Evolutionary conservation across 2,888 invertebrate genomes (phyloP), one percentile per base, ranked within the genome.

Genomic region (Tricholauxania praeusta): DNA sequence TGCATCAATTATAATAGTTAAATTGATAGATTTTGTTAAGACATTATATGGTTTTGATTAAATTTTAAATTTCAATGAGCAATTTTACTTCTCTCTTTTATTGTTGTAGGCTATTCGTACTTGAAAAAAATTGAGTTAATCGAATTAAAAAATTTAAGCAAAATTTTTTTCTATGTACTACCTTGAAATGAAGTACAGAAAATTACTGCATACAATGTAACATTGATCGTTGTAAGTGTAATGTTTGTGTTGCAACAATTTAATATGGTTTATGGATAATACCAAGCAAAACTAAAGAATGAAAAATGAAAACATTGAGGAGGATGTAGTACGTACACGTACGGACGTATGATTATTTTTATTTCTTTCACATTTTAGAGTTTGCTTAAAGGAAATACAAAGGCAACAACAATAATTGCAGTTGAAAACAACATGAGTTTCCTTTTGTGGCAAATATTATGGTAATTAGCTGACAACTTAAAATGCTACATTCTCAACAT

Each of bases 181-280:
- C 17, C n/a, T 19, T 49, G 47, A 19, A 12, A 49, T 22, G 17
- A 17, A 62, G 47, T 19, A 49, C 19, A 47, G 19, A 48, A 63
- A 49, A 63, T 63, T 63, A 63, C 49, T 28, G 28, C 51, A 15
- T 51, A 51, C 49, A 39, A 17, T 12, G 22, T 19, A 32, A 12
- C 60, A 15, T 32, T 22, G 60, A 22, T 64, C 48, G 64, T 49
- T 22, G 22, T 60, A 69, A 69, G 68, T 69, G 68, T 51, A 32
- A 60, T 60, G 60, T 60, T 60, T 70, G 10, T 39, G 63, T 53
- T 70, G 70, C 70, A 62, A 70, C 19, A 39, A 63, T 70, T 70
- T 63, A 62, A 70, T 62, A 62, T 62, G 19, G 47, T 67, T 22
- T 69, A 49, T 47, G 59, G n/a, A 15, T 51, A 51, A 39, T 39